phyloP scores from a whole-genome alignment of 2,113 vertebrate genomes.

The Notechis scutatus region DNA sequence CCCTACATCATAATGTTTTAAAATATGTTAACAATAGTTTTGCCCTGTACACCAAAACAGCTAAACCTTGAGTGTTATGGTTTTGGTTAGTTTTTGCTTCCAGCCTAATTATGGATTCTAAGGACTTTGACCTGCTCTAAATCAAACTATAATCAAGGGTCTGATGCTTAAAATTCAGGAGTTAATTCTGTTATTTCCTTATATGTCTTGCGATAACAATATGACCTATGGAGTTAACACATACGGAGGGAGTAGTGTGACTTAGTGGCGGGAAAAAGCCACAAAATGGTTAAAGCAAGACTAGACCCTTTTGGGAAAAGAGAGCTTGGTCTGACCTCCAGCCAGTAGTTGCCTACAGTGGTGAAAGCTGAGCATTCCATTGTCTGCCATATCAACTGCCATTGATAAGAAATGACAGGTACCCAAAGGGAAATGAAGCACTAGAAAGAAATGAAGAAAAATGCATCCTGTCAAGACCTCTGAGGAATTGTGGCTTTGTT shows the following conservation, averaged over 20 bases:
- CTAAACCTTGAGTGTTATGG: background rate
- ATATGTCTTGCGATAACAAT: background rate
- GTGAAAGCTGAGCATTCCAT: background rate
- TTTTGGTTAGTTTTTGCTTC: background rate
- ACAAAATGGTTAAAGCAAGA: background rate
- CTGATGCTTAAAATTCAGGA: background rate
- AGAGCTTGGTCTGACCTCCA: background rate
- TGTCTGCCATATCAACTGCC: constrained; percentile 6
- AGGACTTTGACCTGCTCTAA: background rate
- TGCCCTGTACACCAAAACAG: background rate
- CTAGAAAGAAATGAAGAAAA: constrained; percentile 17
- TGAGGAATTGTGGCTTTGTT: background rate
- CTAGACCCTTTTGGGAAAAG: background rate
- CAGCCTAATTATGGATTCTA: background rate
- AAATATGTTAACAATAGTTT: background rate
- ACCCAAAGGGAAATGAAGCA: background rate
- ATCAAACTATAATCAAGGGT: background rate
- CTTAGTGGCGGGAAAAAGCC: background rate
- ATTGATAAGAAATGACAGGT: constrained; percentile 27
- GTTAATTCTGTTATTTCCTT: background rate
- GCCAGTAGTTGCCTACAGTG: background rate
- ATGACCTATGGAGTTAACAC: too few species aligned
- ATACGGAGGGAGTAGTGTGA: too few species aligned
- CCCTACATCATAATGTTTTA: background rate
- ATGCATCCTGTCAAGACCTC: background rate